Percentiles rank a stretch among this genome's conserved stretches.
Conservation (phyloP, 2,888 invertebrate species). For the Dermolepida albohirtum region DNA sequence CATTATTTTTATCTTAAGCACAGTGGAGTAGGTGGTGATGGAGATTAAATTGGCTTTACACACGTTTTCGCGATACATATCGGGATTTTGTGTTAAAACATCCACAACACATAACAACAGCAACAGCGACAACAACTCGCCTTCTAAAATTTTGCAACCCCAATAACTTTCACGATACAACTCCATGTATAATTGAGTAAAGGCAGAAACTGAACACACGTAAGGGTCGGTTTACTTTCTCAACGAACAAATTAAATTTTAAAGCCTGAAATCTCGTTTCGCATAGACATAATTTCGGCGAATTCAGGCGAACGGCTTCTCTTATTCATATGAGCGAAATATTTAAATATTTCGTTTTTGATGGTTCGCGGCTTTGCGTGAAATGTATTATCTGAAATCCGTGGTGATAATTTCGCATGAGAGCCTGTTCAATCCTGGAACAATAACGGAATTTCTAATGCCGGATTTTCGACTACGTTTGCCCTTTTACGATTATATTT, state of each 20-base stretch:
- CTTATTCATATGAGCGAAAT: conserved; percentile 11
- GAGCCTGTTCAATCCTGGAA: too few relatives aligned
- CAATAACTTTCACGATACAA: conserved; percentile 8
- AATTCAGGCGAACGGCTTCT: conserved; percentile 7
- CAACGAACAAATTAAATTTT: conserved; percentile 25
- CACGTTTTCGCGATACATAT: conserved; percentile 28
- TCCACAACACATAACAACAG: neutral
- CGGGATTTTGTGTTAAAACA: conserved; percentile 20
- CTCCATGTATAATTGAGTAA: conserved; percentile 32
- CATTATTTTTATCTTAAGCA: conserved; percentile 25
- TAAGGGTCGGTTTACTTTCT: conserved; percentile 29
- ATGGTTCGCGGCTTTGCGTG: too few relatives aligned
- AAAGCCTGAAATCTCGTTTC: conserved; percentile 20
- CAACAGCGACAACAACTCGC: conserved; percentile 10
- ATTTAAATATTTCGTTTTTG: too few relatives aligned
- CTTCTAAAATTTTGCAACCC: conserved; percentile 5
- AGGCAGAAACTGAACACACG: conserved; percentile 13
- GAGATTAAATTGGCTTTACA: conserved; percentile 32
- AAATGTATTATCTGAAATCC: too few relatives aligned
- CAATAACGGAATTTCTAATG: too few relatives aligned
- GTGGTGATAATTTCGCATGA: too few relatives aligned
- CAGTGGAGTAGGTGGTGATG: conserved; percentile 26
- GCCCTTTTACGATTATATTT: too few relatives aligned
- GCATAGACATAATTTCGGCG: conserved; percentile 15
- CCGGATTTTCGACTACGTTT: too few relatives aligned